These are phyloP conservation scores for Drosophila truncata DNA, from an alignment of 1,140 invertebrate genomes.

Conservation along the genomic window DNA sequence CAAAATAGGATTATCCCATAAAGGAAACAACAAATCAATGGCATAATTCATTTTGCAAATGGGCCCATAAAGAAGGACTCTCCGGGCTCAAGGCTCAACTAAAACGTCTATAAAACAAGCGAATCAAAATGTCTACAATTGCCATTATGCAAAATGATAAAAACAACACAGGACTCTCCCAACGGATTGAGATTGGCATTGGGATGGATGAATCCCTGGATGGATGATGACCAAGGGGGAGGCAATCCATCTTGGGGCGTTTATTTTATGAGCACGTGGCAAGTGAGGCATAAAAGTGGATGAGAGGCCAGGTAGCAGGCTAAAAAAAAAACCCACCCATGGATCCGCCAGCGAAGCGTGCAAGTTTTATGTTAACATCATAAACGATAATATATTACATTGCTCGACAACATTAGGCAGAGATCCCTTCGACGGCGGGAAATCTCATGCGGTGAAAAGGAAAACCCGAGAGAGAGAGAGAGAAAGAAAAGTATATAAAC, in stretches of 20 bases:
- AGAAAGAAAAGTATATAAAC: not conserved
- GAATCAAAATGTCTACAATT: slow-evolving; percentile 58
- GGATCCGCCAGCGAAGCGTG: slow-evolving; percentile 54
- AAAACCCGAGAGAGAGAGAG: not conserved
- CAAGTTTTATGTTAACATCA: slow-evolving; percentile 77
- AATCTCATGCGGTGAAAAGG: slow-evolving; percentile 46
- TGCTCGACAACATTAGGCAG: slow-evolving; percentile 56
- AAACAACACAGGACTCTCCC: slow-evolving; percentile 16
- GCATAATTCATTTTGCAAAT: slow-evolving; percentile 60
- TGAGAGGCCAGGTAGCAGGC: slow-evolving; percentile 37
- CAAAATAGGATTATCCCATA: slow-evolving; percentile 4
- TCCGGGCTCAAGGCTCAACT: slow-evolving; percentile 30
- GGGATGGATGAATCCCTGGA: slow-evolving; percentile 16
- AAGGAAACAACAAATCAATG: slow-evolving; percentile 28
- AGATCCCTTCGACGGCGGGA: slow-evolving; percentile 9
- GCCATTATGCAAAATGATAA: slow-evolving; percentile 67
- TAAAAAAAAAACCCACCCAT: slow-evolving; percentile 15
- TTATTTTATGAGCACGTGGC: slow-evolving; percentile 70
- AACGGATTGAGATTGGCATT: slow-evolving; percentile 46
- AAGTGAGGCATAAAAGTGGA: slow-evolving; percentile 74
- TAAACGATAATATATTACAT: slow-evolving; percentile 78
- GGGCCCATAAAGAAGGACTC: slow-evolving; percentile 42
- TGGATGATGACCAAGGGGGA: slow-evolving; percentile 29
- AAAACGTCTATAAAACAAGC: slow-evolving; percentile 66
- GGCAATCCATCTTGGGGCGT: slow-evolving; percentile 65